These are phyloP conservation scores for Chlamydotis undulata DNA, from an alignment of 2,113 vertebrate species.

Conservation along the genomic window DNA sequence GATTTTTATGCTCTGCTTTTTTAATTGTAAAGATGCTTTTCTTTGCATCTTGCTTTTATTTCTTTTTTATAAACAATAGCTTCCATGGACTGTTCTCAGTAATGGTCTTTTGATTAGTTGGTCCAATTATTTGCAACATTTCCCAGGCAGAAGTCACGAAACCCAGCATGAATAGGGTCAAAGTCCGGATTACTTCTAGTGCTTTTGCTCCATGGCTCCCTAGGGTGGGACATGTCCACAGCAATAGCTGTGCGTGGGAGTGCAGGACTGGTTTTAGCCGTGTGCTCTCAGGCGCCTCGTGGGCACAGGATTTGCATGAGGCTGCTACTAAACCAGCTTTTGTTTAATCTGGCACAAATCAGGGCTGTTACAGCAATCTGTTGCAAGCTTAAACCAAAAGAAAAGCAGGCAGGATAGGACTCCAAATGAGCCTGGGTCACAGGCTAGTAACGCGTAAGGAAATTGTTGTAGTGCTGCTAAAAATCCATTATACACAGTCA, in stretches of 20 bases:
- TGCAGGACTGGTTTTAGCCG: background rate
- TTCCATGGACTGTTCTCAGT: background rate
- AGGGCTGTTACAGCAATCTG: background rate
- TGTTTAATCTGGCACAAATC: background rate
- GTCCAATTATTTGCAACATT: background rate
- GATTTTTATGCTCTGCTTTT: background rate
- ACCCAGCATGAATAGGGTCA: background rate
- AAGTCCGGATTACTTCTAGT: background rate
- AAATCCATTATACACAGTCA: slow-evolving; percentile 28
- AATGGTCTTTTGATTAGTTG: background rate
- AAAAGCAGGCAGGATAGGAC: background rate
- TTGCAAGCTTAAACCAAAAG: background rate
- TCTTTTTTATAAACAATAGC: background rate
- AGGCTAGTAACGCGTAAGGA: background rate
- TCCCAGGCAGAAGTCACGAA: background rate
- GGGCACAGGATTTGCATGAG: background rate
- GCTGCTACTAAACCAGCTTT: background rate
- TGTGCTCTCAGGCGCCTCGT: background rate
- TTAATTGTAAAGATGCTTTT: background rate
- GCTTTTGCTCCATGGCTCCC: background rate
- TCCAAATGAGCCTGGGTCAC: background rate
- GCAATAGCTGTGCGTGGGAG: background rate
- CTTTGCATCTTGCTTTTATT: background rate
- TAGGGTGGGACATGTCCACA: background rate
- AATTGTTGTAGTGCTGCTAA: background rate